Evolutionary conservation across 2,797 vertebrate genomes (phyloP), one percentile per base, ranked within the genome.

Genomic region (Neoniphon sammara): DNA sequence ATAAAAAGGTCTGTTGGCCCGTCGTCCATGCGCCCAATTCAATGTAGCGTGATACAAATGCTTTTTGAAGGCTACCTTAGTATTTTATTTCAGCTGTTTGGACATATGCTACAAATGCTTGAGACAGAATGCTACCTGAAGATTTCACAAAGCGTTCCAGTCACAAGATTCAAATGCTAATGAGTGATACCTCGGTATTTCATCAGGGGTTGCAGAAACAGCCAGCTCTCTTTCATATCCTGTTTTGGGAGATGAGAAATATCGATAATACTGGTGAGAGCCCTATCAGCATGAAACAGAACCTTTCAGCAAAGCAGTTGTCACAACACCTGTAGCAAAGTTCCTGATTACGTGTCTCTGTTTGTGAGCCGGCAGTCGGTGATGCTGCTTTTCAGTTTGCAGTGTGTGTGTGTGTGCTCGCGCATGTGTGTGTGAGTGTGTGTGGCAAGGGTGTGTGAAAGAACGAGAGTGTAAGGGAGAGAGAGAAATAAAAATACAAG

Each of bases 171-270:
- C 76, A 66, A 57, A 70, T 62, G 52, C 70, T 72, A 2, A 50
- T 65, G 65, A 86, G 70, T 68, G 75, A 53, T 57, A 70, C 74
- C 60, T 80, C 52, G 1, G 66, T 58, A 78, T 80, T 84, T 87
- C 73, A 68, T 77, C 63, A 55, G 64, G 77, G 66, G 70, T 66
- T 67, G 70, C 78, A 82, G 70, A 80, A 80, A 80, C 66, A 88
- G 65, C 23, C 72, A 73, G 70, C 72, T 74, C 59, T 86, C 72
- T 87, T 91, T 91, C 86, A 91, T 86, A 83, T 91, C 86, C 89
- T 90, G 87, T 89, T 91, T 88, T 77, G 79, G 61, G 77, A 85
- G 89, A 89, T 91, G 75, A 88, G 66, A 84, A 84, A 85, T 87
- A 79, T 85, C 88, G 89, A 91, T 88, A 88, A 80, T 56, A 75